Percentiles rank a stretch among this genome's conserved stretches.
Evolutionary conservation across 2,888 invertebrate species (phyloP).

Genomic region (Junonia oenone): DNA sequence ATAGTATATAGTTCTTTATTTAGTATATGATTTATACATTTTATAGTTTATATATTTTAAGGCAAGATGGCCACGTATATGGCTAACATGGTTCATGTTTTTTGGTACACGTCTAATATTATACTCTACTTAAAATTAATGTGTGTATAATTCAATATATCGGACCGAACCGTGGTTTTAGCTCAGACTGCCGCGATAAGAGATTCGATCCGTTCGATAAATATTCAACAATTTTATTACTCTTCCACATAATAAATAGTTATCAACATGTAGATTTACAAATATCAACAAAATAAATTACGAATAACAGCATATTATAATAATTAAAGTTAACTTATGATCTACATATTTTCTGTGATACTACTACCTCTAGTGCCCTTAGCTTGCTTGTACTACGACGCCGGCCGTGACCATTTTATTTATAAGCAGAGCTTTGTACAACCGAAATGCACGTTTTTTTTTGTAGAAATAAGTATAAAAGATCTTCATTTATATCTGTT

Average conservation of each 20-base stretch:
- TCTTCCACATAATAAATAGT: conserved; percentile 77
- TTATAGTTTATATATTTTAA: conserved; percentile 44
- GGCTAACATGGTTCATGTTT: conserved; percentile 61
- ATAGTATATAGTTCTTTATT: conserved; percentile 31
- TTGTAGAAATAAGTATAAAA: conserved; percentile 5
- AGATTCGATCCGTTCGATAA: conserved; percentile 61
- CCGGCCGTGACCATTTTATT: conserved; percentile 41
- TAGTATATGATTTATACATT: conserved; percentile 41
- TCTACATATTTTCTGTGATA: conserved; percentile 53
- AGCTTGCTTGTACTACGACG: conserved; percentile 74
- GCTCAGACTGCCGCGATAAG: conserved; percentile 43
- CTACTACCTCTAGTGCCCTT: conserved; percentile 60
- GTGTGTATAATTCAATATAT: conserved; percentile 69
- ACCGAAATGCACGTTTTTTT: conserved; percentile 2
- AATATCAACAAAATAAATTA: conserved; percentile 81
- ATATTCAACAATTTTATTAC: conserved; percentile 74
- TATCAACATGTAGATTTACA: conserved; percentile 79
- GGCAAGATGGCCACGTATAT: conserved; percentile 76
- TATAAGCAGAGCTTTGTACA: conserved; percentile 1
- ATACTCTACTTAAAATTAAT: conserved; percentile 59
- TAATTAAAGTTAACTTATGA: conserved; percentile 60
- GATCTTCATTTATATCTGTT: conserved; percentile 1
- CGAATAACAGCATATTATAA: conserved; percentile 78
- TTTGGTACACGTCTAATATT: conserved; percentile 55
- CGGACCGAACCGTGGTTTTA: conserved; percentile 53